Evolutionary conservation across 1,140 invertebrate species (phyloP).

Genomic region (Aricia agestis): DNA sequence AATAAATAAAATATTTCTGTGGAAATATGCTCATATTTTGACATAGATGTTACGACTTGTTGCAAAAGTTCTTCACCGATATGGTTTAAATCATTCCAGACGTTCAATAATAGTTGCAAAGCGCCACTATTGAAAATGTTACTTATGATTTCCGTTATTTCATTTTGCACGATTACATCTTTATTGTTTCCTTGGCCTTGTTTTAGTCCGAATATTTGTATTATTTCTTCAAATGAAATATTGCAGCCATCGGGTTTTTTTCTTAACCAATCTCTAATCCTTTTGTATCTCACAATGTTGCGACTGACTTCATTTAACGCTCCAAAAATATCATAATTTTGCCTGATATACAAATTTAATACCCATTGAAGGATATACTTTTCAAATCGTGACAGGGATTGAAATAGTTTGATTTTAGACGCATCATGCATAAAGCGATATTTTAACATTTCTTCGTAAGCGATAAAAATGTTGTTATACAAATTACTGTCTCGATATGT

Average conservation of each 20-base stretch:
- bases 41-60: not conserved
- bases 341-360: conserved; percentile 8
- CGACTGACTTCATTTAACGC: conserved; percentile 12
- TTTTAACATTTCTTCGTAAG: conserved; percentile 17
- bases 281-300: not conserved
- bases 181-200: not conserved
- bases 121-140: not conserved
- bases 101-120: not conserved
- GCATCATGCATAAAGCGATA: not conserved
- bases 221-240: conserved; percentile 11
- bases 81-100: conserved; percentile 7
- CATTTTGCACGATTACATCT: not conserved
- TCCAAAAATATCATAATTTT: conserved; percentile 16
- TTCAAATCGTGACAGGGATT: conserved; percentile 11
- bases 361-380: conserved; percentile 7
- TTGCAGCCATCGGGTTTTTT: not conserved
- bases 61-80: not conserved
- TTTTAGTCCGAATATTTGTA: conserved; percentile 3
- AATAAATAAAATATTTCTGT: conserved; percentile 5
- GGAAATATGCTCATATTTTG: conserved; percentile 15
- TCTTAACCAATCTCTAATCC: not conserved
- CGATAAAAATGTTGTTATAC: conserved; percentile 17
- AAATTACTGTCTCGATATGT: conserved; percentile 5
- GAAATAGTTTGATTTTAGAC: not conserved
- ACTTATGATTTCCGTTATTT: not conserved